Conservation (phyloP, 2,113 vertebrate genomes). For the Vombatus ursinus region DNA sequence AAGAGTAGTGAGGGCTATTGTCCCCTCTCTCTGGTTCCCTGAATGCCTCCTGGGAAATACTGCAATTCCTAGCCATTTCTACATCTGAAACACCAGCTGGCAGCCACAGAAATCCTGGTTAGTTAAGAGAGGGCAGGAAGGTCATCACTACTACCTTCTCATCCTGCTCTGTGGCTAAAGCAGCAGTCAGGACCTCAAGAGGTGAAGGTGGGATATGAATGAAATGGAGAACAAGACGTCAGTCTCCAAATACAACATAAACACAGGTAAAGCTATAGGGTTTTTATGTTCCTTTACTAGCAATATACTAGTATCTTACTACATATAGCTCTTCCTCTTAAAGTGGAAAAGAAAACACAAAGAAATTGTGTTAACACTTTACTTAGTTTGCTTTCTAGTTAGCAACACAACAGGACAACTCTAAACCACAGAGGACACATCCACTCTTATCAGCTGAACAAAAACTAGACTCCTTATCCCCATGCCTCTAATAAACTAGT, state of each 20-base stretch:
- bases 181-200: background rate
- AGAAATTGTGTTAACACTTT: background rate
- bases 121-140: conserved; percentile 8
- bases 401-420: background rate
- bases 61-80: background rate
- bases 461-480: background rate
- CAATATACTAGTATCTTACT: conserved; percentile 2
- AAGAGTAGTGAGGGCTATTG: background rate
- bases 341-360: background rate
- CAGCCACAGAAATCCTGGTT: background rate
- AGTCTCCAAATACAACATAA: background rate
- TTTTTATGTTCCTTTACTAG: background rate
- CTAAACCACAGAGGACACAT: background rate
- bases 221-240: background rate
- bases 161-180: conserved; percentile 26
- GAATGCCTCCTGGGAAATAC: background rate
- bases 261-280: background rate
- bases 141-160: background rate
- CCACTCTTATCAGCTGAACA: conserved; percentile 6
- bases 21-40: background rate
- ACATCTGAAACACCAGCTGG: background rate
- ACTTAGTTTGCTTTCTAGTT: no score
- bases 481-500: background rate
- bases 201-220: background rate
- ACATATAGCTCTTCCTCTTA: background rate